A percentile compares a stretch with the other conserved stretches of the same genome.
These are phyloP conservation scores for Colostygia pectinataria DNA, from an alignment of 2,888 invertebrate genomes.

Conservation along the genomic window DNA sequence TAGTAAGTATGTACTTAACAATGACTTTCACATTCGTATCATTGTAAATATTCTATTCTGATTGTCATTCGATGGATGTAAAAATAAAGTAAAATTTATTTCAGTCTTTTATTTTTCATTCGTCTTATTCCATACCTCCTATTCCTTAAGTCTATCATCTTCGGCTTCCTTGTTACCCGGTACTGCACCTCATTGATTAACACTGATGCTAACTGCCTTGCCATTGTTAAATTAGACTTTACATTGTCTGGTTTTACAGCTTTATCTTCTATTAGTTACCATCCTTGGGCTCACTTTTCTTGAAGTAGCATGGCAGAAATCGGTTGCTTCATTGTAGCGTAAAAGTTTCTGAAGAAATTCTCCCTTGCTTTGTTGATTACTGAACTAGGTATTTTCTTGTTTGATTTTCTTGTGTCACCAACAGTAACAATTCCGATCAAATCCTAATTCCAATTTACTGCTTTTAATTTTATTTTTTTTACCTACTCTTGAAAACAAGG, in stretches of 20 bases:
- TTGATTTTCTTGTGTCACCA: conserved; percentile 41
- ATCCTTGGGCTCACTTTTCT: no score
- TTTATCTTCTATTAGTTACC: no score
- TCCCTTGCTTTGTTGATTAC: conserved; percentile 61
- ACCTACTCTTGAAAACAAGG: no score
- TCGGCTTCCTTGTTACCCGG: conserved; percentile 23
- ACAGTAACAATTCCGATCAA: no score
- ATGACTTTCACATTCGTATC: conserved; percentile 23
- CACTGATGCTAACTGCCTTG: conserved; percentile 53
- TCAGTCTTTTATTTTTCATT: conserved; percentile 19
- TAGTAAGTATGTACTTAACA: no score
- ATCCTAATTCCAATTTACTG: no score
- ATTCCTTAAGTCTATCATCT: conserved; percentile 12
- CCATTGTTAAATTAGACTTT: conserved; percentile 47
- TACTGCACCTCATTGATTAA: conserved; percentile 42
- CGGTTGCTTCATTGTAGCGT: conserved; percentile 42
- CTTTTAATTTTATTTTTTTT: no score
- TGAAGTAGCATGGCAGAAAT: neutral
- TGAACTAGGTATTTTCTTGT: conserved; percentile 43
- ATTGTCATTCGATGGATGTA: no score
- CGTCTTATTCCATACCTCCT: conserved; percentile 7
- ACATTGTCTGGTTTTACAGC: neutral
- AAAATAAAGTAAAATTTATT: neutral
- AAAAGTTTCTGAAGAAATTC: conserved; percentile 60
- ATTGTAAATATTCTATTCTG: conserved; percentile 8